Evolutionary conservation across 1,140 invertebrate genomes (phyloP), one percentile per base, ranked within the genome.

Genomic region (Charaxes varanes): DNA sequence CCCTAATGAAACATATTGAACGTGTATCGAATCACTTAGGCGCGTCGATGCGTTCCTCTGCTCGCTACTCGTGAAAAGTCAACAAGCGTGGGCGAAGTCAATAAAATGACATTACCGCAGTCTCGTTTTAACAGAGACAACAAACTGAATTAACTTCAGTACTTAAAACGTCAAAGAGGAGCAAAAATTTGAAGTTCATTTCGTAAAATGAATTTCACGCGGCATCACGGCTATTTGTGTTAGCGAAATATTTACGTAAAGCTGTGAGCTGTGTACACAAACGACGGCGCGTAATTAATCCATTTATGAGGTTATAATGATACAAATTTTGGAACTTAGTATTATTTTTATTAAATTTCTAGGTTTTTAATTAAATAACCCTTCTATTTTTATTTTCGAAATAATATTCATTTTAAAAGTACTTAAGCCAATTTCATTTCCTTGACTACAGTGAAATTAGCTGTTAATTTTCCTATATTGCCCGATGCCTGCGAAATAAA

Each of bases 1-100:
- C 59, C 64, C 62, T 83, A 83, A 83, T 82, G 76, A 82, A 82
- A 82, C 76, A 82, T 82, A 82, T 82, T 82, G 78, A 77, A 78
- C 67, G 62, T 71, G 72, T 80, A 80, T 82, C 71, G 70, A 74
- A 78, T 77, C 76, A 82, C 78, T 82, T 82, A 82, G 73, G 54
- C 61, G 42, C 55, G 30, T 46, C 58, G 58, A 61, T 71, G 68
- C 66, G 67, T 66, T 73, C 43, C 60, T 74, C 71, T 71, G 69
- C 64, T 70, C 68, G 64, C 68, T 67, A 74, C 67, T 71, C 58
- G 62, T 59, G 56, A 52, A 67, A 67, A 57, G 62, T 55, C 72
- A 72, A 77, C 73, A 67, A 76, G 62, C 65, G 65, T 77, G 73
- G 68, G 68, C 71, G 69, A 72, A 71, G 63, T 69, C 47, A 59